phyloP scores from a whole-genome alignment of 64 coral and sea anemone genomes.

The Anthopleura sola region DNA sequence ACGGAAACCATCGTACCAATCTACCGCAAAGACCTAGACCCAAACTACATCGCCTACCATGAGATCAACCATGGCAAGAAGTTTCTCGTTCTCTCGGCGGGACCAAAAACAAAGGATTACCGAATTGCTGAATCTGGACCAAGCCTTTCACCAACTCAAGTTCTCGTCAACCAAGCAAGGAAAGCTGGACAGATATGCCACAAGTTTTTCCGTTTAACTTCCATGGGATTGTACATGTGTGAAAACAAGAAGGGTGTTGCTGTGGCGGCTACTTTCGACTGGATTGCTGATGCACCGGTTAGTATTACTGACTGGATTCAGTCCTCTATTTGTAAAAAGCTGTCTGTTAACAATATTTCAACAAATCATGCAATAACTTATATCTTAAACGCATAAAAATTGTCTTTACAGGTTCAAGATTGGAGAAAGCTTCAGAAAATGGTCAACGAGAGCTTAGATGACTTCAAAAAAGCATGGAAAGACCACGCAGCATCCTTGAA shows the following conservation, averaged over 20 bases:
- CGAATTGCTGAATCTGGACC: conserved; percentile 47
- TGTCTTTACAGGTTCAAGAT: not conserved
- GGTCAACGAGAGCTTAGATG: not conserved
- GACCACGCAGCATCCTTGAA: conserved; percentile 5
- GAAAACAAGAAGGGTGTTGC: conserved; percentile 5
- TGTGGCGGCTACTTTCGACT: conserved; percentile 22
- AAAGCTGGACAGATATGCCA: conserved; percentile 6
- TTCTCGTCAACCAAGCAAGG: conserved; percentile 18
- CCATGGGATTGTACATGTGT: conserved; percentile 31
- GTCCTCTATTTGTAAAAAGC: not conserved
- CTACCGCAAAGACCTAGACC: conserved; percentile 67
- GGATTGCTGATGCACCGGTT: conserved; percentile 3
- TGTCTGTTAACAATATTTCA: no score
- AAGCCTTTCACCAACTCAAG: conserved; percentile 24
- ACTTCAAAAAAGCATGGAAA: conserved; percentile 18
- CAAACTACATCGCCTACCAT: conserved; percentile 57
- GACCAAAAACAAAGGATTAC: conserved; percentile 39
- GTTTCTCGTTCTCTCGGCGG: conserved; percentile 45
- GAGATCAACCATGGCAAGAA: conserved; percentile 37
- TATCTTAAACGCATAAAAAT: no score
- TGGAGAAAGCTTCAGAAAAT: conserved; percentile 15
- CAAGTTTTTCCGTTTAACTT: conserved; percentile 38
- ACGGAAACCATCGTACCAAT: conserved; percentile 1
- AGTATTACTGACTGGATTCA: not conserved
- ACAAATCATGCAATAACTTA: no score